These are phyloP conservation scores for Drosophila nr. medialis DNA, from an alignment of 2,888 invertebrate genomes.

Conservation along the genomic window DNA sequence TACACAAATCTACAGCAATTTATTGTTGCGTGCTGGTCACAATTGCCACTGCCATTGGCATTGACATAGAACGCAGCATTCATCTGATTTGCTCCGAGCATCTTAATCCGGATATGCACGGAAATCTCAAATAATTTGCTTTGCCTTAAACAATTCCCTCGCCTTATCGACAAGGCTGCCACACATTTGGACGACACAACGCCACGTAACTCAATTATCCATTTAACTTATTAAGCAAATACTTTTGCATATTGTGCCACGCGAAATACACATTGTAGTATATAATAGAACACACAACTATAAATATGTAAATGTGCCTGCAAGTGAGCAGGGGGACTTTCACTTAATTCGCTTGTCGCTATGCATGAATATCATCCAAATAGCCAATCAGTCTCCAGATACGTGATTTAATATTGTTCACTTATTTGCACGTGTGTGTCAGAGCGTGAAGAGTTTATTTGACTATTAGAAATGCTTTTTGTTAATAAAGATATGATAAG, in stretches of 20 bases:
- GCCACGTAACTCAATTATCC: constrained; percentile 76
- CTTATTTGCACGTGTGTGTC: constrained; percentile 40
- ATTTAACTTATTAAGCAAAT: constrained; percentile 76
- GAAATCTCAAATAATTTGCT: constrained; percentile 6
- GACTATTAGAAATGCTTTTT: constrained; percentile 35
- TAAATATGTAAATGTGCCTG: constrained; percentile 57
- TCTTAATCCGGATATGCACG: constrained; percentile 43
- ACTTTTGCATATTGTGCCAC: constrained; percentile 69
- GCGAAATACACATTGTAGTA: constrained; percentile 46
- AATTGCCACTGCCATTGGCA: constrained; percentile 68
- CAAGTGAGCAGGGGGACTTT: constrained; percentile 50
- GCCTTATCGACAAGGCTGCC: constrained; percentile 40
- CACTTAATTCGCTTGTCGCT: constrained; percentile 62
- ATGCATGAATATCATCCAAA: constrained; percentile 34
- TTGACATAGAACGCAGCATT: constrained; percentile 60
- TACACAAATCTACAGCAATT: constrained; percentile 52
- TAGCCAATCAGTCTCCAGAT: neutral
- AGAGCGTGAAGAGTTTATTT: neutral
- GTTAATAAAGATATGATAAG: constrained; percentile 37
- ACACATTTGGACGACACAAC: constrained; percentile 31
- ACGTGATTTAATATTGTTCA: constrained; percentile 14
- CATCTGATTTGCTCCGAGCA: constrained; percentile 22
- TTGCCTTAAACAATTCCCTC: constrained; percentile 35
- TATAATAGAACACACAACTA: constrained; percentile 36
- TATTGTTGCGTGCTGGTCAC: constrained; percentile 59